Evolutionary conservation across 1,140 invertebrate species (phyloP).

Genomic region (Eriosoma lanigerum): DNA sequence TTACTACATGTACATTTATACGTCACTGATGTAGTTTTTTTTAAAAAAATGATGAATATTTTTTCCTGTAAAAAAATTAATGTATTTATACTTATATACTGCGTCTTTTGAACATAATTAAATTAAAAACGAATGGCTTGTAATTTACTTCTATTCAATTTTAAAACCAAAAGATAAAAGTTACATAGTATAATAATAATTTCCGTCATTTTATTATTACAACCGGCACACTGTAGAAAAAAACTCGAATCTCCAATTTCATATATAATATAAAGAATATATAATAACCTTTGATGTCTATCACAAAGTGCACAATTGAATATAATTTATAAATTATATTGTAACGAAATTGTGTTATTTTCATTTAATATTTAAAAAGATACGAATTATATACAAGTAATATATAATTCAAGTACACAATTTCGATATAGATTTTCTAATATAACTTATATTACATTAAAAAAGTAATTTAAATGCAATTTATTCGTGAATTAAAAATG

Average conservation of each 20-base stretch:
- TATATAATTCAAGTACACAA: too few relatives aligned
- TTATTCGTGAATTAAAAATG: too few relatives aligned
- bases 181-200: constrained; percentile 7
- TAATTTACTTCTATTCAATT: constrained; percentile 12
- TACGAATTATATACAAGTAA: too few relatives aligned
- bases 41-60: background rate
- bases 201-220: background rate
- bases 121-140: constrained; percentile 5
- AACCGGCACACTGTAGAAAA: background rate
- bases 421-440: too few relatives aligned
- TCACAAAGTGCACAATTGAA: constrained; percentile 5
- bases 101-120: background rate
- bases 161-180: constrained; percentile 3
- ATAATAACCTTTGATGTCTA: constrained; percentile 8
- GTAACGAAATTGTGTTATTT: background rate
- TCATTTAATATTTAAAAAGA: background rate
- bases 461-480: too few relatives aligned
- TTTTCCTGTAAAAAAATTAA: background rate
- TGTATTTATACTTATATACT: background rate
- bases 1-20: background rate
- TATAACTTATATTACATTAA: too few relatives aligned
- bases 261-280: too few relatives aligned
- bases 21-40: background rate
- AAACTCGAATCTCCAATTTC: background rate
- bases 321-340: background rate